Evolutionary conservation across 2,888 invertebrate genomes (phyloP).

Genomic region (Heliconius aoede): DNA sequence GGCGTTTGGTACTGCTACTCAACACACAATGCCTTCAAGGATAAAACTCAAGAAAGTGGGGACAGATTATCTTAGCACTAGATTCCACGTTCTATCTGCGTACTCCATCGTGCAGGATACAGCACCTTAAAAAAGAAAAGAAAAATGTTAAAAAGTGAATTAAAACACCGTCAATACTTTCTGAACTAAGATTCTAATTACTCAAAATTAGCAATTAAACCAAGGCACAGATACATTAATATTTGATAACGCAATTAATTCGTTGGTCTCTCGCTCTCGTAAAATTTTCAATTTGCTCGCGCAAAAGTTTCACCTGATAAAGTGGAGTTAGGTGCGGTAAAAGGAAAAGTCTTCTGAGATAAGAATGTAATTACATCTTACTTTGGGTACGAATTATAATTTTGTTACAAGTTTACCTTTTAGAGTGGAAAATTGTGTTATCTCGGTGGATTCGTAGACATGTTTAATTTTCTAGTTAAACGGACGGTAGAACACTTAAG

Average conservation of each 20-base stretch:
- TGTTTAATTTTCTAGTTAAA: neutral
- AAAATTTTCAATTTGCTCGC: conserved; percentile 80
- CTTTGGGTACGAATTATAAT: conserved; percentile 59
- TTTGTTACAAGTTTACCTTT: conserved; percentile 51
- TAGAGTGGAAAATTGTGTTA: conserved; percentile 22
- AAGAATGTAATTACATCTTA: conserved; percentile 66
- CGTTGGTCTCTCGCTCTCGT: conserved; percentile 59
- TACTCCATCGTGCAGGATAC: neutral
- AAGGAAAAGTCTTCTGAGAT: conserved; percentile 67
- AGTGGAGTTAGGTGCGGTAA: conserved; percentile 69
- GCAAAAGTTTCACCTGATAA: conserved; percentile 80
- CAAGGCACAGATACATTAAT: conserved; percentile 75
- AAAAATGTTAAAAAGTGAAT: neutral
- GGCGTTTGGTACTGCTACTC: neutral
- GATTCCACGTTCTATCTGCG: neutral
- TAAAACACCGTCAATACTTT: conserved; percentile 27
- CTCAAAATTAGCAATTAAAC: conserved; percentile 66
- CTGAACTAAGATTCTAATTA: conserved; percentile 48
- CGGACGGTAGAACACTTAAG: neutral
- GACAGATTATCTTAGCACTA: neutral
- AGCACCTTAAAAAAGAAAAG: neutral
- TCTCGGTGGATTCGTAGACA: neutral
- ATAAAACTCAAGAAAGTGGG: neutral
- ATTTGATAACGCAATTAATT: conserved; percentile 83
- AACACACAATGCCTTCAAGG: neutral